Evolutionary conservation across 1,140 invertebrate species (phyloP).

Genomic region (Cheumatopsyche charites): DNA sequence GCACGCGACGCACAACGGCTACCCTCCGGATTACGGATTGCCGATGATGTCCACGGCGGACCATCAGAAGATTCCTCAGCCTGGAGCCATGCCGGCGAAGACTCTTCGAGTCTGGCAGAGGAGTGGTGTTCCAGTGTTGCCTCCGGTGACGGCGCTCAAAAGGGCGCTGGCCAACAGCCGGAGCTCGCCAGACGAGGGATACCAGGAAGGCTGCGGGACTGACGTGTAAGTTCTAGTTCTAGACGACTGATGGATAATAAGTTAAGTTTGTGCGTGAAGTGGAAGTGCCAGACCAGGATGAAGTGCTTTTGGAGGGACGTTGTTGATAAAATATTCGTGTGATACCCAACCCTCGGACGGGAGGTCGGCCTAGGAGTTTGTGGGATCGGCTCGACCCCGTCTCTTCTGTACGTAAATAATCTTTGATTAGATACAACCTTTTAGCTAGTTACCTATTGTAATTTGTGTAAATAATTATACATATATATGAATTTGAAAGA

Average conservation of each 20-base stretch:
- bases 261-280: too few relatives aligned
- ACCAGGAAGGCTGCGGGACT: conserved; percentile 89
- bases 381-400: conserved; percentile 29
- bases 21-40: conserved; percentile 79
- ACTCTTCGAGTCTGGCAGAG: conserved; percentile 85
- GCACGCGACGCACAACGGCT: conserved; percentile 59
- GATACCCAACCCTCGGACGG: conserved; percentile 31
- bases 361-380: conserved; percentile 30
- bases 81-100: conserved; percentile 67
- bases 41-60: conserved; percentile 65
- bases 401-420: conserved; percentile 47
- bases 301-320: too few relatives aligned
- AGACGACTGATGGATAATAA: conserved; percentile 29
- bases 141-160: conserved; percentile 80
- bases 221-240: conserved; percentile 69
- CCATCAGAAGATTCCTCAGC: conserved; percentile 52
- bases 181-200: conserved; percentile 87
- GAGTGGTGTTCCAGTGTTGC: conserved; percentile 80
- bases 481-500: conserved; percentile 1
- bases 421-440: conserved; percentile 42
- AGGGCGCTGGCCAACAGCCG: conserved; percentile 78
- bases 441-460: conserved; percentile 47
- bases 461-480: conserved; percentile 45
- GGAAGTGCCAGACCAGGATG: too few relatives aligned
- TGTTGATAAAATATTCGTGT: conserved; percentile 40